Evolutionary conservation across 92 coral and sea anemone genomes (phyloP), one percentile per base, ranked within the genome.

Genomic region (Parazoanthus atlanticus): DNA sequence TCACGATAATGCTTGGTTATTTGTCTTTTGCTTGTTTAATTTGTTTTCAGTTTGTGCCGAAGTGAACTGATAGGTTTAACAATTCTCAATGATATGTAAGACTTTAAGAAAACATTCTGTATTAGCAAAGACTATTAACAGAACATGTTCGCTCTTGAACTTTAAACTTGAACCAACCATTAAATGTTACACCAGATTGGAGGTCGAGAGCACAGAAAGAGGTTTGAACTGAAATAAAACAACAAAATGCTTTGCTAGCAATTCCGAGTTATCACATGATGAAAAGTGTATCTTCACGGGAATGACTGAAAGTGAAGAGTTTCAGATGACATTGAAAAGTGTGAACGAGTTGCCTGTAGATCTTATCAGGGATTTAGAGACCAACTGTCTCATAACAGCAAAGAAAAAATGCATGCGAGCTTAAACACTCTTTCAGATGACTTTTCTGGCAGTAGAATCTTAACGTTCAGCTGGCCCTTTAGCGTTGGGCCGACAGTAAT

Each of bases 331-430:
- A 61, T 40, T 26, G 21, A 64, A 58, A 82, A 65, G 86, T 82
- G 86, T 38, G 61, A 82, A 82, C 33, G 86, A 65, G 86, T 23
- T 70, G 21, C 65, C 3, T 38, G 23, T 49, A 70, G 87, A 84
- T 84, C 87, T 84, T 84, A 84, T 84, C 87, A 84, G 87, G 78
- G 87, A 84, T 84, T 84, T 69, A 84, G 65, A 41, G 87, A 84
- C 87, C 65, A 71, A 69, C 28, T 26, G 87, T 84, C 87, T 84
- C 87, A 69, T 17, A 47, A 67, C 9, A 69, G 12, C 30, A 84
- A 46, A 84, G 38, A 41, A 6, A 34, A 46, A 84, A 84, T 69
- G 87, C 87, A 84, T 67, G 77, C 87, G 74, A 26, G 25, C 5
- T 40, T 71, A 84, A 84, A 26, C 65, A 70, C 67, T 49, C 78